A percentile compares a stretch with the other conserved stretches of the same genome.
phyloP scores from a whole-genome alignment of 2,888 invertebrate species.

The Amphimallon solstitiale region DNA sequence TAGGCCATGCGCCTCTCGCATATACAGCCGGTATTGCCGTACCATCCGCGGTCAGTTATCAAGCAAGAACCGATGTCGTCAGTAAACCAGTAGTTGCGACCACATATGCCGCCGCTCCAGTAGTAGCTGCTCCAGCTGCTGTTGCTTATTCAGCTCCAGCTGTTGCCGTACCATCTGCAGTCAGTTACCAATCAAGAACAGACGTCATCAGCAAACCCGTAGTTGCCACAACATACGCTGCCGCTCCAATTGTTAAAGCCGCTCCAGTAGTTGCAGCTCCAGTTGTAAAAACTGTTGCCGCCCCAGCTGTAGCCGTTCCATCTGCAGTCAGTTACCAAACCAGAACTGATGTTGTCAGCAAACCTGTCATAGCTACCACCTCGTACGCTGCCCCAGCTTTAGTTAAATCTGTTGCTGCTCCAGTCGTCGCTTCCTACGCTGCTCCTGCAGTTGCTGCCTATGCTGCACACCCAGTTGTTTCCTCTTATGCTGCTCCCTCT shows the following conservation, averaged over 20 bases:
- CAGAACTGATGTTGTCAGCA: constrained; percentile 46
- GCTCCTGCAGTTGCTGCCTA: constrained; percentile 49
- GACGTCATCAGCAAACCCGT: constrained; percentile 47
- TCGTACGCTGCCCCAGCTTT: constrained; percentile 28
- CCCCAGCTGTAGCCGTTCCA: constrained; percentile 56
- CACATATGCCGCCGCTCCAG: constrained; percentile 27
- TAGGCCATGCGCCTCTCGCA: constrained; percentile 53
- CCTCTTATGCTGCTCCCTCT: constrained; percentile 58
- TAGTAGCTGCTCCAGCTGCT: constrained; percentile 43
- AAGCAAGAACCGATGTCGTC: constrained; percentile 36
- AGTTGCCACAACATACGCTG: constrained; percentile 42
- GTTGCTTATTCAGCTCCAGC: constrained; percentile 47
- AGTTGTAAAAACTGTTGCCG: constrained; percentile 43
- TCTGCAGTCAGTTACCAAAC: constrained; percentile 55
- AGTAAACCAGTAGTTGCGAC: constrained; percentile 35
- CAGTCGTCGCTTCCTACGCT: constrained; percentile 21
- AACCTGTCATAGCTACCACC: constrained; percentile 43
- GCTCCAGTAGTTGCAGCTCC: constrained; percentile 50
- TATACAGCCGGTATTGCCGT: constrained; percentile 26
- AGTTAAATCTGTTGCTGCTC: constrained; percentile 49
- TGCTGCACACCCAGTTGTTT: constrained; percentile 56
- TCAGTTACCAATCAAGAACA: constrained; percentile 49
- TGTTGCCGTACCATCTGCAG: constrained; percentile 62
- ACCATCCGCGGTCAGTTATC: constrained; percentile 38
- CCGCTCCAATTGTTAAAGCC: constrained; percentile 52